Evolutionary conservation across 2,113 vertebrate genomes (phyloP).

Genomic region (Nematolebias whitei): DNA sequence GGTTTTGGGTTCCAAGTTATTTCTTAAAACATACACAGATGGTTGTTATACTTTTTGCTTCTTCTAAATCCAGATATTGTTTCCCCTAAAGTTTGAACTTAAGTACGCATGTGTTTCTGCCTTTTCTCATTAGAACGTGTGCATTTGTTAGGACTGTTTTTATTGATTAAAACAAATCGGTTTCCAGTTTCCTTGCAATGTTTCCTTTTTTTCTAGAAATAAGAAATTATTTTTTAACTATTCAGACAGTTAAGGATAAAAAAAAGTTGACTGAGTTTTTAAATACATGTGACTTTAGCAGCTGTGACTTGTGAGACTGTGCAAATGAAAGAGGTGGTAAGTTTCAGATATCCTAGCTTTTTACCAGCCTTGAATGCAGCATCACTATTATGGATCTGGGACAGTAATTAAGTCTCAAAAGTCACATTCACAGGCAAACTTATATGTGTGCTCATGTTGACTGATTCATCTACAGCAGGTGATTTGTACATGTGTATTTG

Average conservation of each 20-base stretch:
- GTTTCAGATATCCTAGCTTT: too few species aligned
- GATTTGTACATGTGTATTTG: too few species aligned
- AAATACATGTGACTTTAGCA: slow-evolving; percentile 19
- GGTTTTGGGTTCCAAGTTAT: background rate
- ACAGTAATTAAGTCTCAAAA: too few species aligned
- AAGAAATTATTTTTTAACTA: slow-evolving; percentile 3
- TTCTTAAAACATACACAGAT: background rate
- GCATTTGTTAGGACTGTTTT: background rate
- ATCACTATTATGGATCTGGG: too few species aligned
- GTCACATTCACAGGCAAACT: too few species aligned
- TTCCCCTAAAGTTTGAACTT: background rate
- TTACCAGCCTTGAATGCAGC: too few species aligned
- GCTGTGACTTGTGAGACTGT: slow-evolving; percentile 14
- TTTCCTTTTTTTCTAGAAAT: too few species aligned
- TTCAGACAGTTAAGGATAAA: background rate
- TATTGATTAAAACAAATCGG: too few species aligned
- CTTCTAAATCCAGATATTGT: background rate
- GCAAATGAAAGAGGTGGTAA: background rate
- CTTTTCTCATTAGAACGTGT: slow-evolving; percentile 3
- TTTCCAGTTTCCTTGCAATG: too few species aligned
- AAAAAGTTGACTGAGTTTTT: slow-evolving; percentile 19
- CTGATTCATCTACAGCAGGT: too few species aligned
- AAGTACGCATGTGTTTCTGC: background rate
- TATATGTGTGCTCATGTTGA: too few species aligned
- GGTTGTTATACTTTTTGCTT: background rate